Percentiles rank a stretch among this genome's conserved stretches.
Evolutionary conservation across 2,113 vertebrate genomes (phyloP).

Genomic region (Lagenorhynchus albirostris): DNA sequence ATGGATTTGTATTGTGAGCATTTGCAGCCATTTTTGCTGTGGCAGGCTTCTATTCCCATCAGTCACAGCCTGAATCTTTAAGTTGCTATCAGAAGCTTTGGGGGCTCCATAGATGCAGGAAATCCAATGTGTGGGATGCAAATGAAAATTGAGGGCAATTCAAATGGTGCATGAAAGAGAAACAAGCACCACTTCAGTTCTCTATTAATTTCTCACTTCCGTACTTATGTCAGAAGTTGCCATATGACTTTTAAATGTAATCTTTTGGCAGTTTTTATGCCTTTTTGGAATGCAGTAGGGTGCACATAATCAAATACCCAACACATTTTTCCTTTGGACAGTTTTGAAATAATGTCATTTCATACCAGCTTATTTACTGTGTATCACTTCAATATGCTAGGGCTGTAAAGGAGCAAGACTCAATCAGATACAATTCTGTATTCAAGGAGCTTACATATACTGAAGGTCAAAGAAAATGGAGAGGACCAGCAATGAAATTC

Average conservation of each 20-base stretch:
- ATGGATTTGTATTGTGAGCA: not conserved
- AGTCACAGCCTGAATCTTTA: not conserved
- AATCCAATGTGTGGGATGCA: not conserved
- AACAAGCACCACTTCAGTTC: not conserved
- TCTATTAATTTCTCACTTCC: slow-evolving; percentile 4
- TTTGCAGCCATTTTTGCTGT: not conserved
- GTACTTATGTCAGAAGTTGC: slow-evolving; percentile 11
- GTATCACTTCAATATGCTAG: not conserved
- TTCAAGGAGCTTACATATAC: not conserved
- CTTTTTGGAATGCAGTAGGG: not conserved
- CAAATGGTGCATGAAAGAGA: slow-evolving; percentile 24
- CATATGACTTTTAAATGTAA: not conserved
- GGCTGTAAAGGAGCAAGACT: not conserved
- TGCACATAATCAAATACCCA: slow-evolving; percentile 2
- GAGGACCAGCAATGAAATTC: not conserved
- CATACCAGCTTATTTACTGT: not conserved
- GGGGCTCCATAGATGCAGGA: not conserved
- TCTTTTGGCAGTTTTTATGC: not conserved
- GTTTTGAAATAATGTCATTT: slow-evolving; percentile 1
- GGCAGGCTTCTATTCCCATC: not conserved
- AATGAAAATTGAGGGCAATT: slow-evolving; percentile 4
- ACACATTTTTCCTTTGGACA: not conserved
- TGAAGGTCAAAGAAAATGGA: not conserved
- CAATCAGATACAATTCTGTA: not conserved
- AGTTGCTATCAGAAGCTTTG: slow-evolving; percentile 25